Evolutionary conservation across 2,888 invertebrate genomes (phyloP), one percentile per base, ranked within the genome.

Genomic region (Lydus trimaculatus): DNA sequence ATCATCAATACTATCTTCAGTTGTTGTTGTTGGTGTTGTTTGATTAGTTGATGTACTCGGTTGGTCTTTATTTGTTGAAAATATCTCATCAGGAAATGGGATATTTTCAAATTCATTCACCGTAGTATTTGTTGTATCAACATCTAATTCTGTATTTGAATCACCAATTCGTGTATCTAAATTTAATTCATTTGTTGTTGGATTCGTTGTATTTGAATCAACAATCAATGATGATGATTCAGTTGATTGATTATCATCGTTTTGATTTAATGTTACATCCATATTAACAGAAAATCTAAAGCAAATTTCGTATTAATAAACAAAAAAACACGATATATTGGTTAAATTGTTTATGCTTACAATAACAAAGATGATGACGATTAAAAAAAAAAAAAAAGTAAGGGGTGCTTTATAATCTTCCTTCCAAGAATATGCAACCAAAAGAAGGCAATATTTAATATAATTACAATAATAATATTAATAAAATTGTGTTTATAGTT

Each of bases 1-100:
- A n/a, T 52, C 7, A 28, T 28, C 25, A 28, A 15, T 15, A 15
- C 23, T 23, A 52, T 56, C n/a, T n/a, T 28, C 7, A 6, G 15
- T 56, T 56, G 6, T 0, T 48, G 15, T 56, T 56, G 6, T 0
- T 48, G 20, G 7, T 43, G 17, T 43, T 43, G 7, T 43, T 43
- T n/a, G 1, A 43, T 43, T 28, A 7, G 56, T n/a, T 28, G 56
- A 56, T 23, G 52, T 52, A n/a, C 25, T 56, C 1, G 15, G 15
- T 28, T 23, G 9, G 0, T 52, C 23, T 28, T 56, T 56, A 56
- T 56, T 28, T 56, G 25, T 15, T 56, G 56, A 5, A 25, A 56
- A 28, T 56, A 56, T 56, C 28, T 56, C 56, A 56, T 56, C 56
- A 56, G 56, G 6, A 28, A 56, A 56, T 56, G 11, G 56, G 4